phyloP scores from a whole-genome alignment of 1,140 invertebrate genomes.

The Ridgeia piscesae region DNA sequence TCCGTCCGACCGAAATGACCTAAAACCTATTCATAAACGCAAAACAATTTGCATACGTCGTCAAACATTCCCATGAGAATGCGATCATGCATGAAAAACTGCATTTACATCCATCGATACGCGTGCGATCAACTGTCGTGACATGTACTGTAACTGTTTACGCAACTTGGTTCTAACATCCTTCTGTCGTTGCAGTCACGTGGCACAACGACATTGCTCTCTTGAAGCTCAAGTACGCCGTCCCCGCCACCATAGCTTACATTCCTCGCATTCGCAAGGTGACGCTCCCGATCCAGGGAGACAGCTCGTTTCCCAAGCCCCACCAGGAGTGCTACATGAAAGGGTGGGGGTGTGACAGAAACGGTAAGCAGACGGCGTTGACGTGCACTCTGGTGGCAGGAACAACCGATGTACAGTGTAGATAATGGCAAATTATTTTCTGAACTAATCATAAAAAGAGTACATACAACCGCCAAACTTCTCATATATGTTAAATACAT shows the following conservation, averaged over 20 bases:
- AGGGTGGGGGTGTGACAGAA: constrained; percentile 52
- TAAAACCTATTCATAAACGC: no score
- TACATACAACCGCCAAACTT: not conserved
- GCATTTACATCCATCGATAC: not conserved
- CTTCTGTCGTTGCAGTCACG: constrained; percentile 33
- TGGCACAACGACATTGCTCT: constrained; percentile 51
- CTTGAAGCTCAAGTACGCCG: constrained; percentile 37
- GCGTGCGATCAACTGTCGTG: not conserved
- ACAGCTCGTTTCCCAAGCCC: constrained; percentile 38
- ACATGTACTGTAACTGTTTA: no score
- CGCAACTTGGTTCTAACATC: not conserved
- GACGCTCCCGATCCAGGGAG: constrained; percentile 32
- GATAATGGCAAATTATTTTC: not conserved
- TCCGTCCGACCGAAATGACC: no score
- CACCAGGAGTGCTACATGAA: constrained; percentile 39
- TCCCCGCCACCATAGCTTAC: constrained; percentile 35
- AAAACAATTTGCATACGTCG: no score
- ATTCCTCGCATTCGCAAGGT: constrained; percentile 31
- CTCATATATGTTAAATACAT: no score
- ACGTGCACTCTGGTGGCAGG: not conserved
- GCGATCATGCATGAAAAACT: not conserved
- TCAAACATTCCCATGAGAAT: not conserved
- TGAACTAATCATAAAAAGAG: no score
- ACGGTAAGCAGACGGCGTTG: constrained; percentile 35
- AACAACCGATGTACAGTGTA: not conserved